Evolutionary conservation across 2,888 invertebrate genomes (phyloP), one percentile per base, ranked within the genome.

Genomic region (Oscheius myriophilus): DNA sequence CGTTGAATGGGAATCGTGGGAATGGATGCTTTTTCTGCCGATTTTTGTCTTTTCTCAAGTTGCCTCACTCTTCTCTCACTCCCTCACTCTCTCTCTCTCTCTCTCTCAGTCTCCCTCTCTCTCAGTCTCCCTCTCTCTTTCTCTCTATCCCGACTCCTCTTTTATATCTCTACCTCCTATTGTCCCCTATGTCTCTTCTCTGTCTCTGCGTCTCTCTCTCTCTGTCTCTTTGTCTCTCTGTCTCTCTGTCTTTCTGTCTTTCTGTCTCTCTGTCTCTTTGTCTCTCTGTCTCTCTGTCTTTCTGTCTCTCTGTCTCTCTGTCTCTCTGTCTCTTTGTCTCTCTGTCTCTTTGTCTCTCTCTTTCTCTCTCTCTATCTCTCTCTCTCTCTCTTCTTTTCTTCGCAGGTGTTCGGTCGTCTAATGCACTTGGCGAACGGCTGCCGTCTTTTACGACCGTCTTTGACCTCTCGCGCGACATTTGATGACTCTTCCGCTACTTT

Each of bases 221-320:
- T 25, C 52, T 52, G 11, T 52, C 52, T 25, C 52, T 52, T 21
- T 52, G 11, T 25, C 52, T 52, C 52, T 52, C 21, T 25, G 11
- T 52, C 52, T 52, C 52, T 25, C 52, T 52, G 11, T 52, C 52
- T 52, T 21, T 18, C 52, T 25, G 11, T 52, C 52, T 52, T 6
- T 11, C 52, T 11, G 18, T 25, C 52, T 52, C 25, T 52, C 52
- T 52, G 11, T 52, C 52, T 52, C 52, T 25, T 21, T n/a, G n/a
- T 52, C 52, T 52, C 52, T 52, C 52, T 52, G 11, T 25, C 52
- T 52, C 52, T 52, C 52, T 51, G 7, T 43, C 61, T 54, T 33
- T 33, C 33, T 33, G 4, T 33, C 33, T 33, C 33, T 33, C 33
- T 33, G 4, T 33, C 33, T 33, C 33, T 33, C 33, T 33, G 4